Conservation (phyloP, 1,140 invertebrate genomes). For the Cotesia typhae region DNA sequence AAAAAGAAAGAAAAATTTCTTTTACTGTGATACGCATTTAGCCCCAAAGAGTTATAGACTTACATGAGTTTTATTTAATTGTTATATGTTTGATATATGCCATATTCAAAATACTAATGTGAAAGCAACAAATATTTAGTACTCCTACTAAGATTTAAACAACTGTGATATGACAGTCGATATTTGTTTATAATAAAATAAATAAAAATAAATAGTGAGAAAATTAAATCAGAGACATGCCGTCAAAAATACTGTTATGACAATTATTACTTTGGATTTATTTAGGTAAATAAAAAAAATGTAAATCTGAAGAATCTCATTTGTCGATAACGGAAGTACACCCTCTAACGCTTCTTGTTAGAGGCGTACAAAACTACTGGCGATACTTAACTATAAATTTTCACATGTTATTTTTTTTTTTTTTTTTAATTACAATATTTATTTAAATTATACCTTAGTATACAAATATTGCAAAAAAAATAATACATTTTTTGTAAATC, state of each 20-base stretch:
- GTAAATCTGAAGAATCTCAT: too few species aligned
- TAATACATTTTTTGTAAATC: conserved; percentile 67
- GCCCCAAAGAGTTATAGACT: conserved; percentile 64
- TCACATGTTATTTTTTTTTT: not conserved
- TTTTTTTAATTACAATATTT: not conserved
- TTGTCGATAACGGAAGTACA: too few species aligned
- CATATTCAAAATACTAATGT: conserved; percentile 59
- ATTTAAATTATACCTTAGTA: not conserved
- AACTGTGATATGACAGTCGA: conserved; percentile 66
- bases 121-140: conserved; percentile 62
- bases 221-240: conserved; percentile 20
- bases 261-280: too few species aligned
- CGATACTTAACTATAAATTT: conserved; percentile 10
- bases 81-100: conserved; percentile 64
- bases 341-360: too few species aligned
- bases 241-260: not conserved
- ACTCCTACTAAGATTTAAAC: conserved; percentile 58
- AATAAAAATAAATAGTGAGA: conserved; percentile 48
- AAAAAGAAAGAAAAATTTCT: conserved; percentile 45
- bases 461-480: not conserved
- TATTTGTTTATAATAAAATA: conserved; percentile 62
- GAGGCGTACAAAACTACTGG: not conserved
- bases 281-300: too few species aligned
- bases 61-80: conserved; percentile 66
- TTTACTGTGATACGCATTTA: conserved; percentile 66